Percentiles rank a stretch among this genome's conserved stretches.
Conservation (phyloP, 2,113 vertebrate genomes). For the Struthidea cinerea region DNA sequence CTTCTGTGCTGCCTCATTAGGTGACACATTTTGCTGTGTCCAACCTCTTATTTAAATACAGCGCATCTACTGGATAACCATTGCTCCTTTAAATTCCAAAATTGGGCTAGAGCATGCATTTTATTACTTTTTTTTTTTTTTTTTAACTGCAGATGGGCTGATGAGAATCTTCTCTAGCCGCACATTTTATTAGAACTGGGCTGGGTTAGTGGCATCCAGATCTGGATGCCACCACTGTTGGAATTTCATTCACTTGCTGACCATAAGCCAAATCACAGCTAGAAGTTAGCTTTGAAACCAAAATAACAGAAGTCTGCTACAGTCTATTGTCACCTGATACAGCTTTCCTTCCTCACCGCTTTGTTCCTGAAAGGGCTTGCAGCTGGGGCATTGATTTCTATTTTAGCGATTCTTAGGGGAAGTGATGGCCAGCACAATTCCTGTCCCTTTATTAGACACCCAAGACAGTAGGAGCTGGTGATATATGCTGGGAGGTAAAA, state of each 20-base stretch:
- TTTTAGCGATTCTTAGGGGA: not conserved
- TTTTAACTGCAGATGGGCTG: not conserved
- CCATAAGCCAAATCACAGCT: constrained; percentile 37
- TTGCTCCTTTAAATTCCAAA: constrained; percentile 12
- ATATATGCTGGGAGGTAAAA: not conserved
- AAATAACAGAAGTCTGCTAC: constrained; percentile 3
- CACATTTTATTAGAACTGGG: not conserved
- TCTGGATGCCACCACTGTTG: not conserved
- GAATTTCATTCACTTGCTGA: constrained; percentile 16
- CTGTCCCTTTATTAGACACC: constrained; percentile 12
- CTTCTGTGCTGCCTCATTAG: constrained; percentile 72
- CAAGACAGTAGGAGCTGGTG: constrained; percentile 8
- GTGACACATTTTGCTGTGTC: constrained; percentile 37
- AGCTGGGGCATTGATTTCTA: constrained; percentile 42
- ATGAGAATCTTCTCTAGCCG: not conserved
- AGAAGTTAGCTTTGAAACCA: constrained; percentile 41
- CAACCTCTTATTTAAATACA: constrained; percentile 23
- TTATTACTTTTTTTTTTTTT: not conserved
- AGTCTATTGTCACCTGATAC: constrained; percentile 20
- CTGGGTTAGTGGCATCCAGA: not conserved
- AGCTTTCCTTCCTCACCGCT: not conserved
- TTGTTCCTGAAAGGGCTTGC: constrained; percentile 39
- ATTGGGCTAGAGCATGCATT: not conserved
- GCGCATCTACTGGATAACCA: not conserved
- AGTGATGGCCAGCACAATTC: constrained; percentile 5